Evolutionary conservation across 2,797 vertebrate genomes (phyloP).

Genomic region (Paratrypauchen microcephalus): DNA sequence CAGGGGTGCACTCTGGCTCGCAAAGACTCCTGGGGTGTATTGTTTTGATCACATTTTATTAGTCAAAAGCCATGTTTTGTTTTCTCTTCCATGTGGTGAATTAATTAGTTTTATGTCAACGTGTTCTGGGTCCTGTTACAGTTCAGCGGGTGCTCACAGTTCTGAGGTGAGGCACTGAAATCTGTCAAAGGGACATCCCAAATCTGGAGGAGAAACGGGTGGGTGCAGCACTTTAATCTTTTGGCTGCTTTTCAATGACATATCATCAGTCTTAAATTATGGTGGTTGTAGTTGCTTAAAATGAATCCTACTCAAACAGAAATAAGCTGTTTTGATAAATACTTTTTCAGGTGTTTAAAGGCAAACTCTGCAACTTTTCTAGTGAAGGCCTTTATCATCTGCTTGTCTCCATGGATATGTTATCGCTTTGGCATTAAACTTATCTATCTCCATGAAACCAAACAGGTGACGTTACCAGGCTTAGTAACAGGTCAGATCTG

Average conservation of each 20-base stretch:
- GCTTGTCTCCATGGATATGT: too few relatives aligned
- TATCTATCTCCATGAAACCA: too few relatives aligned
- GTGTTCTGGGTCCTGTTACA: slow-evolving; percentile 32
- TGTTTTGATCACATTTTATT: slow-evolving; percentile 52
- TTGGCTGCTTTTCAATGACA: slow-evolving; percentile 17
- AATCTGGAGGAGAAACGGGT: slow-evolving; percentile 45
- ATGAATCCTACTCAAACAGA: too few relatives aligned
- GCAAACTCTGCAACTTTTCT: too few relatives aligned
- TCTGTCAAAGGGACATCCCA: slow-evolving; percentile 47
- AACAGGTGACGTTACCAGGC: too few relatives aligned
- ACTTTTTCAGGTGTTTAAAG: too few relatives aligned
- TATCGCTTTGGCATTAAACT: too few relatives aligned
- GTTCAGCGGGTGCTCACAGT: slow-evolving; percentile 41
- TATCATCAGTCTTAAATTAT: background rate
- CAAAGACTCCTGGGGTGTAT: slow-evolving; percentile 36
- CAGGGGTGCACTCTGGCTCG: slow-evolving; percentile 40
- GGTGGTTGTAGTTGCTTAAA: background rate
- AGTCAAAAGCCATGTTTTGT: slow-evolving; percentile 55
- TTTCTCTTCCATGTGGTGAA: slow-evolving; percentile 56
- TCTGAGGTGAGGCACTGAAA: slow-evolving; percentile 41
- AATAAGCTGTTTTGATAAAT: background rate
- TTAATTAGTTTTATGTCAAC: slow-evolving; percentile 63
- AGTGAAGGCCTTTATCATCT: too few relatives aligned
- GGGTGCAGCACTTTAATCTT: slow-evolving; percentile 48
- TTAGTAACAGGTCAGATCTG: too few relatives aligned